Base-by-base conservation (phyloP, 2,797 vertebrate genomes). In the Eulemur mongoz region DNA sequence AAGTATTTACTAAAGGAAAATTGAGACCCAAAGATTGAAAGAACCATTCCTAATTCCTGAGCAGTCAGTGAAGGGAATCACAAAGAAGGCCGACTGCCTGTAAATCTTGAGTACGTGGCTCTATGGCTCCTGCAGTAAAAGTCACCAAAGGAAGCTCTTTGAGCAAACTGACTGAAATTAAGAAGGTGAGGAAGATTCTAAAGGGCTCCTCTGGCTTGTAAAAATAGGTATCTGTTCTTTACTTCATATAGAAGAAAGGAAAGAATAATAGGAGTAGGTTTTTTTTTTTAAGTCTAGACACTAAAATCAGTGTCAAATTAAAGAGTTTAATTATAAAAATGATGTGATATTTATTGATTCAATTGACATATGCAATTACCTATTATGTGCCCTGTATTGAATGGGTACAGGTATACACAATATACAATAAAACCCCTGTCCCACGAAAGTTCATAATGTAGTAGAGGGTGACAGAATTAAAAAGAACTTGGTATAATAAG, bases 251-350 rank as follows among this genome's bases (percentile, higher is more conserved):
- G 59, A 86, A 38, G 27, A 79, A 7, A 82, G 54, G 9, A 81
- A 93, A 65, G 6, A 88, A 78, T 0, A 52, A 11, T 32, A 13
- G 9, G 11, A 43, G 32, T 25, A 70, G 43, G 22, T 84, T 93
- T 43, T 40, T 40, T 40, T 38, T 52, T 94, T 87, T 48, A 45
- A 35, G n/a, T 38, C 32, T 18, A 87, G 23, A 92, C 40, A 69
- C 20, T 76, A 89, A 93, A 92, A 70, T 89, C n/a, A 63, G 75
- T 57, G 86, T 18, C 69, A 78, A 72, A 54, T 43, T 86, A 59
- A 79, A 88, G 17, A n/a, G 3, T 65, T 72, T 25, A 86, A 5
- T 20, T 72, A 86, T 52, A 95, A 92, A 95, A 96, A 65, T 30
- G 2, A 80, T 63, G 35, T 50, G 32, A 50, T 79, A 70, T 18